A percentile compares a stretch with the other conserved stretches of the same genome.
phyloP scores from a whole-genome alignment of 1,140 invertebrate species.

The Amphibalanus amphitrite region DNA sequence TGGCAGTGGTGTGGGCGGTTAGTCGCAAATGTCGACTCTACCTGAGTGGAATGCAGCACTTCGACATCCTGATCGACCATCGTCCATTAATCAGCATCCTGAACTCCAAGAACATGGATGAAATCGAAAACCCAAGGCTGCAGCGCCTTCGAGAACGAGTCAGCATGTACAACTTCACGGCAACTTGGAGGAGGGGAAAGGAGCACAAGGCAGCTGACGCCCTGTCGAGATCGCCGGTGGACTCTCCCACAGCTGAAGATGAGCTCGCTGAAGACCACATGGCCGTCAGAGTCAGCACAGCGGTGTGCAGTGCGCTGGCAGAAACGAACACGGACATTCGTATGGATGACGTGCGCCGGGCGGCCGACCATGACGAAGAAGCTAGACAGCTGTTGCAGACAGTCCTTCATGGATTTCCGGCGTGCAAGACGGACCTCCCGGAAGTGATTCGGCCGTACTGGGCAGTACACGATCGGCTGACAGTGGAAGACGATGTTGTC shows the following conservation, averaged over 20 bases:
- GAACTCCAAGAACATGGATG: conserved; percentile 11
- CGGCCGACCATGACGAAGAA: too few species aligned
- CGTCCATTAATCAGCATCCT: conserved; percentile 12
- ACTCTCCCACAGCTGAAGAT: conserved; percentile 9
- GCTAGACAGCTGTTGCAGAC: too few species aligned
- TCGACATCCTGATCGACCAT: conserved; percentile 15
- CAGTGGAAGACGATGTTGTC: too few species aligned
- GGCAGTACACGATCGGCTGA: too few species aligned
- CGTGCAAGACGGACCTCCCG: too few species aligned
- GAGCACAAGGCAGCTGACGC: conserved; percentile 10
- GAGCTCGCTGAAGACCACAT: background rate
- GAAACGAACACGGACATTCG: too few species aligned
- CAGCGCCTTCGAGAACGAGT: conserved; percentile 13
- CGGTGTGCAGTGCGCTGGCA: too few species aligned
- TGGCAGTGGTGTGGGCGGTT: conserved; percentile 18
- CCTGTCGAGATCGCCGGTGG: conserved; percentile 10
- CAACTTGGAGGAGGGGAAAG: conserved; percentile 11
- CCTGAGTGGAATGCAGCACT: conserved; percentile 14
- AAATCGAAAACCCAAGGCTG: conserved; percentile 15
- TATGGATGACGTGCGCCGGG: too few species aligned
- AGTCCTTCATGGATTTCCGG: too few species aligned
- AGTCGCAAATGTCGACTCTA: conserved; percentile 16
- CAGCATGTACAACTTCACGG: conserved; percentile 8
- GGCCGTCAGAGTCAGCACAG: too few species aligned
- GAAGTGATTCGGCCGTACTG: too few species aligned